Percentiles rank a stretch among this genome's conserved stretches.
Evolutionary conservation across 2,888 invertebrate genomes (phyloP).

Genomic region (Chrysodeixis includens): DNA sequence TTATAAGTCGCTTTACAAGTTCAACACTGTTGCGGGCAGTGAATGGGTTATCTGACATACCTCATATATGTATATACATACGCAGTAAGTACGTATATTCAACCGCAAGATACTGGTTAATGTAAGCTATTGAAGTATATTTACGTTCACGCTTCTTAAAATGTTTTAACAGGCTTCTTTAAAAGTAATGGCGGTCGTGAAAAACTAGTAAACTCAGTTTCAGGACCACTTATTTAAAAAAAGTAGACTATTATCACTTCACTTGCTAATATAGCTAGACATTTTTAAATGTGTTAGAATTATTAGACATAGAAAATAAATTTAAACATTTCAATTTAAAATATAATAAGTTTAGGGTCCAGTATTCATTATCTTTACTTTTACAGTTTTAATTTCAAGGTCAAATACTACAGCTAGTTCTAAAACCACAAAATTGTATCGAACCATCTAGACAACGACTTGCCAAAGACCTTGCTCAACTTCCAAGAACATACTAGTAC

Average conservation of each 20-base stretch:
- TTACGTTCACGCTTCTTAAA: not conserved
- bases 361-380: no score
- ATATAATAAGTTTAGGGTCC: no score
- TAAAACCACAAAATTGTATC: no score
- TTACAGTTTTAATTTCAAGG: no score
- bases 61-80: not conserved
- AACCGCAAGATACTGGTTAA: not conserved
- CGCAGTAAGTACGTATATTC: constrained; percentile 9
- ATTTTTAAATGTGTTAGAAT: no score
- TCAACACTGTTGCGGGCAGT: constrained; percentile 23
- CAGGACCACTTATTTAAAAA: not conserved
- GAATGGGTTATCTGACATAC: constrained; percentile 27
- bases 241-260: not conserved
- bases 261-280: no score
- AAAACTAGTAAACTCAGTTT: constrained; percentile 60
- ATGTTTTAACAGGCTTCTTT: not conserved
- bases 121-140: not conserved
- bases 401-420: no score
- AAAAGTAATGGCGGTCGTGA: not conserved
- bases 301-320: no score
- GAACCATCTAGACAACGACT: no score
- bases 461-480: no score
- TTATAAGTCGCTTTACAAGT: constrained; percentile 63
- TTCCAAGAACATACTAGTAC: no score
- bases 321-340: constrained; percentile 5